Conservation (phyloP, 2,888 invertebrate genomes). For the Heliconius aoede region DNA sequence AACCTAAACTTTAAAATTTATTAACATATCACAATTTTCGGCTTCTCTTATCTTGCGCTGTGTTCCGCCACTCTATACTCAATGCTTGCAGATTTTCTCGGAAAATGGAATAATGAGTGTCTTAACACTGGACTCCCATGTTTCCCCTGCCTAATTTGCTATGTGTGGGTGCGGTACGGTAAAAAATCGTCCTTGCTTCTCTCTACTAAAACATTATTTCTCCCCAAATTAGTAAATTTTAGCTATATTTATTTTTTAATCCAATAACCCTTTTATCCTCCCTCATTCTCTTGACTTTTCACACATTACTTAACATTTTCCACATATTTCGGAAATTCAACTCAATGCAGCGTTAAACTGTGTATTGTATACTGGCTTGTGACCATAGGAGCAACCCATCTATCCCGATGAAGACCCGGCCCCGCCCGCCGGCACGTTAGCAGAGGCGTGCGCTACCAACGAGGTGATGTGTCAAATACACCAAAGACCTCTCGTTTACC, state of each 20-base stretch:
- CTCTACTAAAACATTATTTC: not conserved
- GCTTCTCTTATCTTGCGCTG: too few species aligned
- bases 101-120: too few species aligned
- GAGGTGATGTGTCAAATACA: constrained; percentile 40
- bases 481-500: constrained; percentile 39
- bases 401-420: constrained; percentile 31
- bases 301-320: not conserved
- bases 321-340: not conserved
- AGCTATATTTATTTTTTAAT: not conserved
- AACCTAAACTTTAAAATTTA: too few species aligned
- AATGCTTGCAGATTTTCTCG: too few species aligned
- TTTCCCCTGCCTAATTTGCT: too few species aligned
- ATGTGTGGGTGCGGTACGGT: too few species aligned
- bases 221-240: not conserved
- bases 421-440: constrained; percentile 23
- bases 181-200: too few species aligned
- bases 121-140: too few species aligned
- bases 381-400: constrained; percentile 39
- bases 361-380: constrained; percentile 39
- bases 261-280: too few species aligned
- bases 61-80: too few species aligned
- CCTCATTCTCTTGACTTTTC: not conserved
- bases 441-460: constrained; percentile 19
- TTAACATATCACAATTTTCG: too few species aligned
- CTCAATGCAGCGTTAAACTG: not conserved